Evolutionary conservation across 2,888 invertebrate species (phyloP), one percentile per base, ranked within the genome.

Genomic region (Augiades crinisus): DNA sequence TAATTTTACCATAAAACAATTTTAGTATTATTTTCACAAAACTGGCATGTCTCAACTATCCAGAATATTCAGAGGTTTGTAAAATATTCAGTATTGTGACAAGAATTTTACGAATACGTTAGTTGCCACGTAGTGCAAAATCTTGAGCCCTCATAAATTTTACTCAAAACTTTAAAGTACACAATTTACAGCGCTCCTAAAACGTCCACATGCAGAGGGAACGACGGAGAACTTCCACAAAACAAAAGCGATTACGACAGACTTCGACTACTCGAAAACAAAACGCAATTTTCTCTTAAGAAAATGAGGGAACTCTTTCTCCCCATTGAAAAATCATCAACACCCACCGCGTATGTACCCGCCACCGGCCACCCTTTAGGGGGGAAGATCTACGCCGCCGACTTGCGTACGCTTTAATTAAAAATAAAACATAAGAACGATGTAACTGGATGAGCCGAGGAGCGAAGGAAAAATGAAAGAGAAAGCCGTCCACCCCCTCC

Each of bases 371-470:
- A 62, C 69, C 72, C 72, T 70, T 59, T 51, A 58, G 59, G 77
- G 76, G 71, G 70, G 69, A 83, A 87, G 88, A 87, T 85, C 86
- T 86, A 86, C 86, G 83, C 86, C 80, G 83, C 75, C 88, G 84
- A 88, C 88, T 89, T 89, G 89, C 89, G 89, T 89, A 89, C 88
- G 89, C 88, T 89, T 89, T 89, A 89, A 89, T 89, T 89, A 89
- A 89, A 89, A 89, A 89, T 89, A 89, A 89, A 89, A 89, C 89
- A 89, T 89, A 89, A 89, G 89, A 89, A 89, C 88, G 87, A 88
- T 89, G 89, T 89, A 89, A 89, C 89, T 89, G 89, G 89, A 89
- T 89, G 89, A 89, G 89, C 87, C 81, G 86, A 87, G 85, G 87
- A 88, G 88, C 82, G 88, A 86, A 89, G 87, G 89, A 89, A 89